Evolutionary conservation across 2,888 invertebrate species (phyloP).

Genomic region (Troilus luridus): DNA sequence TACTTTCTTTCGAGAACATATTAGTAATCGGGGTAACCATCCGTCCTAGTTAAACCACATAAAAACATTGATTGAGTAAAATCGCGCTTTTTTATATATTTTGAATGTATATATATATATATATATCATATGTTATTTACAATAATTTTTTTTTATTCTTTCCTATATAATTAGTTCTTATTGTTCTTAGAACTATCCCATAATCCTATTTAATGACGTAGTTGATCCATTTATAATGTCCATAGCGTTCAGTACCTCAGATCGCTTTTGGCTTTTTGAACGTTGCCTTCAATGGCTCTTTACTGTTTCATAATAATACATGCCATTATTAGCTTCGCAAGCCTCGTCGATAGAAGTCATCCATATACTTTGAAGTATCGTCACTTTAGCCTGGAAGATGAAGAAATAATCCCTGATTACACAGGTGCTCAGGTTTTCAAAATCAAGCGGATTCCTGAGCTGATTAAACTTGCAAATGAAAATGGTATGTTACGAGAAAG

Average conservation of each 20-base stretch:
- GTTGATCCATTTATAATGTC: not conserved
- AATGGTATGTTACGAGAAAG: constrained; percentile 28
- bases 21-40: too few species aligned
- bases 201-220: not conserved
- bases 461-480: not conserved
- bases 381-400: not conserved
- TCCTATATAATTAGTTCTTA: not conserved
- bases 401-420: not conserved
- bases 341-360: not conserved
- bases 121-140: not conserved
- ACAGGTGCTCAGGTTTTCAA: constrained; percentile 3
- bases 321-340: not conserved
- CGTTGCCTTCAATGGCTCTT: not conserved
- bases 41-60: too few species aligned
- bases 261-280: not conserved
- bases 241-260: not conserved
- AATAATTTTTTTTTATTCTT: not conserved
- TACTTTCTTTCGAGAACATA: too few species aligned
- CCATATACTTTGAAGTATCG: not conserved
- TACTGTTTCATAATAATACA: not conserved
- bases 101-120: not conserved
- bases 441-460: not conserved
- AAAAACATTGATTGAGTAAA: too few species aligned
- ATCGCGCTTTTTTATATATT: not conserved
- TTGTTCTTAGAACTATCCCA: not conserved